phyloP scores from a whole-genome alignment of 2,113 vertebrate species.

The Gallinago undulata region DNA sequence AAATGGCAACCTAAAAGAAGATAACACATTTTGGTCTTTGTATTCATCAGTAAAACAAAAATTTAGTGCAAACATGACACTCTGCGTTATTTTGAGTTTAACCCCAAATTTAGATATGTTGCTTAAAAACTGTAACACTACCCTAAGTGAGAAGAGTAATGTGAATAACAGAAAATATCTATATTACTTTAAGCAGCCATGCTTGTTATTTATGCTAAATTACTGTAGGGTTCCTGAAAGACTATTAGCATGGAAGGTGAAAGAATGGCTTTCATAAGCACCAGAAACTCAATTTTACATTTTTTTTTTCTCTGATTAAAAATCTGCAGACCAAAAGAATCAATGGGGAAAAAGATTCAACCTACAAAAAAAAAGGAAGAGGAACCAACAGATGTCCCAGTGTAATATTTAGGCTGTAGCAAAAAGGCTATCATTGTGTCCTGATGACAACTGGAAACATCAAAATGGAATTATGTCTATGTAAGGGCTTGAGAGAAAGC shows the following conservation, averaged over 20 bases:
- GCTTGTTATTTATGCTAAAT: background rate
- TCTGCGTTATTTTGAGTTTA: background rate
- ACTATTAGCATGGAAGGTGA: background rate
- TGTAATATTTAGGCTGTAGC: background rate
- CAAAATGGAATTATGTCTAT: background rate
- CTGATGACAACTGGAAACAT: background rate
- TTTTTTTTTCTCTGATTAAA: background rate
- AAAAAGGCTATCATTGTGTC: background rate
- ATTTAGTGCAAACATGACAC: background rate
- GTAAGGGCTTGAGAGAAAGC: background rate
- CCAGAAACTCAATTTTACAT: background rate
- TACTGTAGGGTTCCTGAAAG: background rate
- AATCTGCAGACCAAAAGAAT: background rate
- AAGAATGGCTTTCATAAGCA: background rate
- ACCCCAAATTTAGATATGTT: background rate
- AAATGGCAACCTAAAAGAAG: background rate
- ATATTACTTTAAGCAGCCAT: background rate
- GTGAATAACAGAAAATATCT: background rate
- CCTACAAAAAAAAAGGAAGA: background rate
- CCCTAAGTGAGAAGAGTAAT: background rate
- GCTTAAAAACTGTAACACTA: background rate
- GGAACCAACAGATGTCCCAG: background rate
- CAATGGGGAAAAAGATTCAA: background rate
- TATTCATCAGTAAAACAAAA: background rate
- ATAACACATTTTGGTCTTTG: background rate